phyloP scores from a whole-genome alignment of 2,888 invertebrate genomes.

The Melikaiella ostensackeni region DNA sequence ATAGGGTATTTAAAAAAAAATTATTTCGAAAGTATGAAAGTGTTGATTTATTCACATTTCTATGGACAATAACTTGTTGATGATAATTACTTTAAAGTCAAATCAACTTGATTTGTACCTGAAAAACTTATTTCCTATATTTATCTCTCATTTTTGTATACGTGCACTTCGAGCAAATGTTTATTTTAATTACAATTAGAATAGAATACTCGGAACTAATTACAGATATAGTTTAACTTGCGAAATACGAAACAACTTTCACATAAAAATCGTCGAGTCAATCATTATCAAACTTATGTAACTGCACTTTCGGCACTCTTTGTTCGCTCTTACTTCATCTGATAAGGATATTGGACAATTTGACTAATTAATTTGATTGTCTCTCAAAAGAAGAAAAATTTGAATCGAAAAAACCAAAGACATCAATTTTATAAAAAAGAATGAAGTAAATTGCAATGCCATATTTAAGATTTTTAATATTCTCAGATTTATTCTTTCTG shows the following conservation, averaged over 20 bases:
- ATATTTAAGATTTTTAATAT: background rate
- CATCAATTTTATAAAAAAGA: background rate
- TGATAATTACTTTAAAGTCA: background rate
- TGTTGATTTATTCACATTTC: no score
- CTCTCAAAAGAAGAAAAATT: background rate
- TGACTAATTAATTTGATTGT: slow-evolving; percentile 20
- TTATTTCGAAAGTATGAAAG: no score
- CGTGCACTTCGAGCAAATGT: background rate
- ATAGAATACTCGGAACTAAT: slow-evolving; percentile 15
- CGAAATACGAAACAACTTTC: slow-evolving; percentile 36
- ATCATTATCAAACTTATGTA: slow-evolving; percentile 33
- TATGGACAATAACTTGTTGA: no score
- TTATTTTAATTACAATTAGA: slow-evolving; percentile 23
- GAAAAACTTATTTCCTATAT: background rate
- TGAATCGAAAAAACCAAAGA: background rate
- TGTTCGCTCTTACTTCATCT: slow-evolving; percentile 34
- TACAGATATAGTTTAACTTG: slow-evolving; percentile 20
- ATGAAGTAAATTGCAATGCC: background rate
- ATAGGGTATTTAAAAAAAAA: no score
- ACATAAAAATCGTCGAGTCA: slow-evolving; percentile 33
- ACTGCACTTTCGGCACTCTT: slow-evolving; percentile 28
- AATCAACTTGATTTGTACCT: background rate
- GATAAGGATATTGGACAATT: slow-evolving; percentile 13
- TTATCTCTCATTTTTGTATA: background rate
- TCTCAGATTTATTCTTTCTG: background rate